Conservation (phyloP, 2,888 invertebrate species). For the Thecophora atra region DNA sequence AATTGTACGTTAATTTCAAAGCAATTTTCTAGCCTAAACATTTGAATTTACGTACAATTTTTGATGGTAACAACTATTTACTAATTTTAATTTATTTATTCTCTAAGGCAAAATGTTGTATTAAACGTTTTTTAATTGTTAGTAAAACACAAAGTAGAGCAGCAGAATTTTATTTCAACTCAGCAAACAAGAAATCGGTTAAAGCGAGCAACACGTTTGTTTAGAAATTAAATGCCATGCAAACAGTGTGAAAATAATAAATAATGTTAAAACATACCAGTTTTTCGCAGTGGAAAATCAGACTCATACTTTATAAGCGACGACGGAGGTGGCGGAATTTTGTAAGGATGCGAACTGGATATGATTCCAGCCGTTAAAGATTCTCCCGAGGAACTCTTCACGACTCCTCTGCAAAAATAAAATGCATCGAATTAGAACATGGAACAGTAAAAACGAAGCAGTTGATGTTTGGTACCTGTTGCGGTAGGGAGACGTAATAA, state of each 20-base stretch:
- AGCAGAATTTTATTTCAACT: background rate
- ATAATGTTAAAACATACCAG: constrained; percentile 77
- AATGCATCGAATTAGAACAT: constrained; percentile 1
- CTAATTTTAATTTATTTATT: too few species aligned
- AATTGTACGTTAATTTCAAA: background rate
- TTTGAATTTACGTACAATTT: too few species aligned
- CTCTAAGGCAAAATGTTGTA: too few species aligned
- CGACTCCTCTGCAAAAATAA: constrained; percentile 69
- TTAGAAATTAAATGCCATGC: constrained; percentile 23
- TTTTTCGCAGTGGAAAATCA: constrained; percentile 94
- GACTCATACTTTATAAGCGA: constrained; percentile 67
- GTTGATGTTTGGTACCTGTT: constrained; percentile 73
- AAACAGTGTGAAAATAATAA: background rate
- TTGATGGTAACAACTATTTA: too few species aligned
- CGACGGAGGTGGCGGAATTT: constrained; percentile 72
- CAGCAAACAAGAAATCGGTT: constrained; percentile 18
- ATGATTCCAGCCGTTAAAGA: constrained; percentile 71
- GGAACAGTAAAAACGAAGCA: background rate
- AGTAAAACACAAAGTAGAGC: background rate
- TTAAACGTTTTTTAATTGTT: constrained; percentile 10
- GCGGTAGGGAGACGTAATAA: constrained; percentile 76
- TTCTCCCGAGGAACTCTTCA: constrained; percentile 74
- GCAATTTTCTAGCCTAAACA: background rate
- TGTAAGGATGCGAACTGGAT: constrained; percentile 75
- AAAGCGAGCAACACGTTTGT: constrained; percentile 25